Evolutionary conservation across 2,888 invertebrate genomes (phyloP), one percentile per base, ranked within the genome.

Genomic region (Diloba caeruleocephala): DNA sequence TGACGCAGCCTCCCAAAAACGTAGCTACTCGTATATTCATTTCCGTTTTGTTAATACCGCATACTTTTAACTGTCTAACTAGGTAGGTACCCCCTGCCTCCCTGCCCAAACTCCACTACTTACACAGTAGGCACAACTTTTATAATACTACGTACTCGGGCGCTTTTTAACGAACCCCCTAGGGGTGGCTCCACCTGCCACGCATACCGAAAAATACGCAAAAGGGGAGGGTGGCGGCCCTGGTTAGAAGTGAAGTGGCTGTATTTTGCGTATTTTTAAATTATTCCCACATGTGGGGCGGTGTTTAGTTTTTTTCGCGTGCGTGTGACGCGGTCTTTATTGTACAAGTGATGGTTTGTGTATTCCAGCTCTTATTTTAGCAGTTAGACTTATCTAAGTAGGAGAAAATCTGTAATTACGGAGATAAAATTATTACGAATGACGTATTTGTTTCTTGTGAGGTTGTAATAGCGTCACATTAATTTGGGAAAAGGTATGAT

Each of bases 51-150:
- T 93, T 93, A 92, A 93, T 93, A 92, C 92, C 92, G 92, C 92
- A 93, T 93, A 93, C 92, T 92, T 93, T 93, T 93, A 92, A 92
- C 92, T 92, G 92, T 92, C 92, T 93, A 93, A 93, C 92, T 93
- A 92, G 92, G 92, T 88, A 86, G 85, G 69, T 38, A 52, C 71
- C 78, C 64, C 69, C 76, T 74, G 68, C 76, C 65, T 44, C 79
- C 78, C 73, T 78, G 62, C 88, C 87, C 70, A 64, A 85, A 92
- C 61, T 43, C 61, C 65, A 62, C 92, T 93, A 93, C 92, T 93
- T 93, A 92, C 88, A 93, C 92, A 90, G 92, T 92, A 92, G 92
- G 92, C 92, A 86, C 90, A 92, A 92, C 92, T 93, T 93, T 93
- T 93, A 93, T 93, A 93, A 92, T 92, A 91, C 91, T 92, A 92